These are phyloP conservation scores for Cosmia trapezina DNA, from an alignment of 2,888 invertebrate genomes.

Conservation along the genomic window DNA sequence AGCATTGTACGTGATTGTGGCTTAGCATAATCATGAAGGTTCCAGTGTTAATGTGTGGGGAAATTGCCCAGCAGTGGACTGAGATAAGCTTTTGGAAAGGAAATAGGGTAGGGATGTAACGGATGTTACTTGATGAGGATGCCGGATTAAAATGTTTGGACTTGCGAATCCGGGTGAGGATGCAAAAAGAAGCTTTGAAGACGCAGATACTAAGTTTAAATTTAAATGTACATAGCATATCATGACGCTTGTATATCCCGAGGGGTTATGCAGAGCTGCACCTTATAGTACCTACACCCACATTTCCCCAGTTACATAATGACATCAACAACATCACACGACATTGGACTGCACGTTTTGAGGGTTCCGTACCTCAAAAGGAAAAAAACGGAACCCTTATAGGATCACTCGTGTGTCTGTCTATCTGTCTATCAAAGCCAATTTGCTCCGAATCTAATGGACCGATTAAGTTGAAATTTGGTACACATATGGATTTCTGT, in stretches of 20 bases:
- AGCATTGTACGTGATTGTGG: slow-evolving; percentile 20
- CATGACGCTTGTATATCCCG: fast-evolving
- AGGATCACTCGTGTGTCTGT: too few relatives aligned
- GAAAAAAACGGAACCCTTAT: too few relatives aligned
- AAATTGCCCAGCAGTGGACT: slow-evolving; percentile 32
- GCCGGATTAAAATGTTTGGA: slow-evolving; percentile 1
- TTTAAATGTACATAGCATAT: background rate
- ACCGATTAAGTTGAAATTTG: too few relatives aligned
- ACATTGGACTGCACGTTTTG: too few relatives aligned
- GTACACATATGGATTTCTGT: too few relatives aligned
- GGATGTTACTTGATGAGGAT: slow-evolving; percentile 11
- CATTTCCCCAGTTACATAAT: too few relatives aligned
- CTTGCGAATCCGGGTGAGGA: background rate
- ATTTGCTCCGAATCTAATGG: too few relatives aligned
- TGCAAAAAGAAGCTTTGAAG: background rate
- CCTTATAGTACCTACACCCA: background rate
- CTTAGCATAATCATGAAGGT: slow-evolving; percentile 45
- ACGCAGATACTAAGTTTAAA: background rate
- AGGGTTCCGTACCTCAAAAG: too few relatives aligned
- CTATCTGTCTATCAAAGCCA: too few relatives aligned
- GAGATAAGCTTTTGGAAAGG: slow-evolving; percentile 34
- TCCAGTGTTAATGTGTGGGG: slow-evolving; percentile 26
- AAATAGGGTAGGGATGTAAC: slow-evolving; percentile 18
- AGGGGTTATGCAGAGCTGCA: background rate
- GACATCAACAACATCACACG: too few relatives aligned